Conservation (phyloP, 2,888 invertebrate genomes). For the Lutraria lutraria region DNA sequence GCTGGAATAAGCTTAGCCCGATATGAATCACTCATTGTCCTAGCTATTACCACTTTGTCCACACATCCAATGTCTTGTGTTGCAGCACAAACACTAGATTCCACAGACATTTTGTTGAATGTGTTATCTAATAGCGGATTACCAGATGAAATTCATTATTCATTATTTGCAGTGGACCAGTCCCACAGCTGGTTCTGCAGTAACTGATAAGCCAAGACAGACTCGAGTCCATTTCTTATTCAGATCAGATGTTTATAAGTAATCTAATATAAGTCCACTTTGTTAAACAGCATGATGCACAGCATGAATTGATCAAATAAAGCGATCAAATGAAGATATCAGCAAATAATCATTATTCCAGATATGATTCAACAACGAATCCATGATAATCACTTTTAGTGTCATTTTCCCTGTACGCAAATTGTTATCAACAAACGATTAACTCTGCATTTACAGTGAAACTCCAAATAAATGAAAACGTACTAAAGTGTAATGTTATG, state of each 20-base stretch:
- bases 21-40: conserved; percentile 58
- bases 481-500: not conserved
- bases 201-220: conserved; percentile 21
- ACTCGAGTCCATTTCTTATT: not conserved
- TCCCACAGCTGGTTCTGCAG: not conserved
- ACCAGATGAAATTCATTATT: not conserved
- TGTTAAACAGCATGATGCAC: not conserved
- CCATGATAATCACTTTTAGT: not conserved
- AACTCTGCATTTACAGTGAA: not conserved
- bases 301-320: not conserved
- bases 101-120: conserved; percentile 47
- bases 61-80: conserved; percentile 52
- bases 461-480: not conserved
- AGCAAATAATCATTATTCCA: not conserved
- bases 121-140: not conserved
- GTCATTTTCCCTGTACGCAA: not conserved
- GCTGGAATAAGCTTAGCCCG: conserved; percentile 65
- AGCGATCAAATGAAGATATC: not conserved
- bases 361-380: not conserved
- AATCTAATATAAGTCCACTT: not conserved
- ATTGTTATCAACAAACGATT: not conserved
- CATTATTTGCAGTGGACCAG: not conserved
- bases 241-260: not conserved
- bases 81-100: conserved; percentile 46
- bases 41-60: conserved; percentile 53